These are phyloP conservation scores for Fopius arisanus DNA, from an alignment of 1,140 invertebrate species.

Conservation along the genomic window DNA sequence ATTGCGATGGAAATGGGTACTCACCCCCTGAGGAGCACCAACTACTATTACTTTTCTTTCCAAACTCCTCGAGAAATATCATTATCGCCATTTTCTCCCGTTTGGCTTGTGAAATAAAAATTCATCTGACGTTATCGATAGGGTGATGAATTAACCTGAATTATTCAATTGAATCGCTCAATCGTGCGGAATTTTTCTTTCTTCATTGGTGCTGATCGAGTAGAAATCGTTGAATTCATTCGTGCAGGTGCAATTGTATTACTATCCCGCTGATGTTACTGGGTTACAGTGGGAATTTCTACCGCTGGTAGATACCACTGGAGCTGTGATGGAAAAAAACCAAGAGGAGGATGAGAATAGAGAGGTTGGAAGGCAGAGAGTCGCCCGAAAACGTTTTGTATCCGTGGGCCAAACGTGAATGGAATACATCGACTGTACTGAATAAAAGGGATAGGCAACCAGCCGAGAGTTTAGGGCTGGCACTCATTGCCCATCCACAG, in stretches of 20 bases:
- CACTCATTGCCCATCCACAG: constrained; percentile 13
- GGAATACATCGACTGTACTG: constrained; percentile 25
- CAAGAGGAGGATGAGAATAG: neutral
- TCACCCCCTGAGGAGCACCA: constrained; percentile 16
- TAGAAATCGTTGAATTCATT: constrained; percentile 29
- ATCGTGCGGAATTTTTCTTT: constrained; percentile 9
- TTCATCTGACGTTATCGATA: neutral
- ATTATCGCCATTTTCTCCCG: neutral
- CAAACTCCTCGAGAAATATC: neutral
- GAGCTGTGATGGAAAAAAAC: neutral
- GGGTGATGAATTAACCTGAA: neutral
- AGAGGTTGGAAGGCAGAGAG: neutral
- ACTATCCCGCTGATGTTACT: constrained; percentile 19
- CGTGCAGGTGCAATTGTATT: constrained; percentile 29
- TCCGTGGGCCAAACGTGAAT: constrained; percentile 28
- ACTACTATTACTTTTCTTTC: constrained; percentile 8
- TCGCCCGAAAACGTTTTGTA: constrained; percentile 28
- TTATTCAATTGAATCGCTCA: neutral
- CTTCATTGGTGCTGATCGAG: neutral
- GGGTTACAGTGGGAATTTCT: constrained; percentile 22
- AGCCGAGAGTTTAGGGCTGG: neutral
- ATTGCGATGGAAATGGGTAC: constrained; percentile 51
- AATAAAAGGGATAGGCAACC: constrained; percentile 18
- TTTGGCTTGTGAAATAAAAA: neutral
- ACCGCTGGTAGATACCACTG: neutral